Base-by-base conservation (phyloP, 1,140 invertebrate species). In the Zaprionus capensis region DNA sequence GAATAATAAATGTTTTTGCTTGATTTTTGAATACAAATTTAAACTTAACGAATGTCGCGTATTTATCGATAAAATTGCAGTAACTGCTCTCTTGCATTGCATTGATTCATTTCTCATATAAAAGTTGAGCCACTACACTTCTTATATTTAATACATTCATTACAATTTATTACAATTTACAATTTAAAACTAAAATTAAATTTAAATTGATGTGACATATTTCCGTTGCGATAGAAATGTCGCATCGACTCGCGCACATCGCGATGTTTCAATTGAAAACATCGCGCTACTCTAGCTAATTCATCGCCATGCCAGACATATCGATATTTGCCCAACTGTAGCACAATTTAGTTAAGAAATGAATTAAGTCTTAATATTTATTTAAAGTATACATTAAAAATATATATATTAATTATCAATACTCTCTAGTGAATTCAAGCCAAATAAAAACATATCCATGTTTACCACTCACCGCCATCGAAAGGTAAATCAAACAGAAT, bases 291-390 rank as follows among this genome's bases (percentile, higher is more conserved):
- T 44, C 22, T 1, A 46, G 31, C 14, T 5, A 34, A 56, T 22
- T 53, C 14, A 71, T 65, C 70, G 70, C 11, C 24, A 17, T 68
- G 28, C 0, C 49, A 24, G 0, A 46, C 28, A 57, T 58, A 72
- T 72, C 69, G 70, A 72, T 51, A 17, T 31, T 46, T 46, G 20
- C 49, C 28, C 36, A 46, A 15, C 38, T 31, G 28, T 28, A 59
- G 71, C 57, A 70, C 49, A 70, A 74, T 56, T 46, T 73, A 56
- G 66, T 62, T 69, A 63, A 63, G 11, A 20, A 20, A 74, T 74
- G 71, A 63, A 38, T 70, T 38, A 57, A 9, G n/a, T 49, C 62
- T 68, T 38, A 5, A 34, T 56, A 26, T 49, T 57, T 57, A 36
- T 70, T 57, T 70, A 58, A 57, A 51, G 24, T 34, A 12, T 55